Evolutionary conservation across 2,888 invertebrate species (phyloP).

Genomic region (Drosophila limbata): DNA sequence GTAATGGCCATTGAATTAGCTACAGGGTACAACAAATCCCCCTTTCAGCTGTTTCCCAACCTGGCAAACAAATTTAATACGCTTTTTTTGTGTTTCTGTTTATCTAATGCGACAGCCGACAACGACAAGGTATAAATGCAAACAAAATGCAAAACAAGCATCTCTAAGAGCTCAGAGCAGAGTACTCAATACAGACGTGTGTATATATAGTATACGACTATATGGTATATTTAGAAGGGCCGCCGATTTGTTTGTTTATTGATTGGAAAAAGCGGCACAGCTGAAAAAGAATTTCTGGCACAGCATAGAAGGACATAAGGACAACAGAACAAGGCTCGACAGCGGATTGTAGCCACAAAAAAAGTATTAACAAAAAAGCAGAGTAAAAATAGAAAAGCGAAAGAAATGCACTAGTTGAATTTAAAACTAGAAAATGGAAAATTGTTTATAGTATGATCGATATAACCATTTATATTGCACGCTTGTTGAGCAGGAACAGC

Average conservation of each 20-base stretch:
- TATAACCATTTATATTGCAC: conserved; percentile 63
- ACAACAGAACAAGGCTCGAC: conserved; percentile 20
- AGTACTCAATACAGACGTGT: conserved; percentile 19
- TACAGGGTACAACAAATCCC: conserved; percentile 25
- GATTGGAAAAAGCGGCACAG: conserved; percentile 51
- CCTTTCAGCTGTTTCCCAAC: conserved; percentile 27
- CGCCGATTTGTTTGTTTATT: conserved; percentile 68
- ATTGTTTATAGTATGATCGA: conserved; percentile 65
- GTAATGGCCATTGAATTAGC: neutral
- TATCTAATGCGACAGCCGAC: conserved; percentile 52
- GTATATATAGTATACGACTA: conserved; percentile 3
- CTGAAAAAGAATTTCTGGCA: conserved; percentile 35
- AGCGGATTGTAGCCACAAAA: conserved; percentile 12
- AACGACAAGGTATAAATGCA: conserved; percentile 65
- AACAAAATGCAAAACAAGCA: conserved; percentile 42
- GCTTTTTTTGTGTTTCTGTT: conserved; percentile 39
- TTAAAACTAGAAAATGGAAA: conserved; percentile 50
- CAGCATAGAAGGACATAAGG: conserved; percentile 39
- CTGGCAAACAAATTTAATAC: conserved; percentile 58
- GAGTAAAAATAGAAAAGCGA: conserved; percentile 7
- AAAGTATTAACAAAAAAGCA: neutral
- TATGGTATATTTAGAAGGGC: conserved; percentile 35
- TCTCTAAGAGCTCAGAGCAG: conserved; percentile 1
- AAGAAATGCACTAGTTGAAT: conserved; percentile 36
- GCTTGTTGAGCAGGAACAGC: conserved; percentile 57